These are phyloP conservation scores for Nibea coibor DNA, from an alignment of 2,113 vertebrate species.

Conservation along the genomic window DNA sequence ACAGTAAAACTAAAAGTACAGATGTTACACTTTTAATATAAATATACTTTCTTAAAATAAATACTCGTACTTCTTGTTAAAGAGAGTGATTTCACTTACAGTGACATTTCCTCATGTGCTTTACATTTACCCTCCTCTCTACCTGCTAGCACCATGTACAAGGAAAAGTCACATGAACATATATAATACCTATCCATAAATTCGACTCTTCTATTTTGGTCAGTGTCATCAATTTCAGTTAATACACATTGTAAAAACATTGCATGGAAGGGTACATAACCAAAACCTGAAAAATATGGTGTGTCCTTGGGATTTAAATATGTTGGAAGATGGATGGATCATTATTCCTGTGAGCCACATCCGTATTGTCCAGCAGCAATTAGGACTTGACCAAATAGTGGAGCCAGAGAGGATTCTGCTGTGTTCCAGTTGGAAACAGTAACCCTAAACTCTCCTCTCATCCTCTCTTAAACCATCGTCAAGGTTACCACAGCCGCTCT, in stretches of 20 bases:
- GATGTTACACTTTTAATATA: not conserved
- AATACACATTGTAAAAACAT: not conserved
- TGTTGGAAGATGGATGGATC: not conserved
- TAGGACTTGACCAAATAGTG: slow-evolving; percentile 74
- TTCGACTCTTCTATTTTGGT: not conserved
- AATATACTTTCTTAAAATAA: not conserved
- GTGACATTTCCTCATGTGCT: not conserved
- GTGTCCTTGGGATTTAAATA: not conserved
- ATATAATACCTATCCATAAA: not conserved
- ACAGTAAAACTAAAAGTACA: not conserved
- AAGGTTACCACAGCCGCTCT: slow-evolving; percentile 59
- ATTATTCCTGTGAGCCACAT: slow-evolving; percentile 1
- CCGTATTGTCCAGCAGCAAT: slow-evolving; percentile 66
- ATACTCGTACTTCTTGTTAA: not conserved
- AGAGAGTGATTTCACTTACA: not conserved
- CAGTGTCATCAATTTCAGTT: not conserved
- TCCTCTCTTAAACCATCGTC: slow-evolving; percentile 48
- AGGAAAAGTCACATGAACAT: not conserved
- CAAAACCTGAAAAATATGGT: not conserved
- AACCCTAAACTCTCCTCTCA: slow-evolving; percentile 79
- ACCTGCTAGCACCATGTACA: not conserved
- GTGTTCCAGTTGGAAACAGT: slow-evolving; percentile 82
- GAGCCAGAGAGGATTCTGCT: slow-evolving; percentile 68
- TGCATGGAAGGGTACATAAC: not conserved
- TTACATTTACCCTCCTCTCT: not conserved